phyloP scores from a whole-genome alignment of 2,113 vertebrate species.

The Upupa epops region DNA sequence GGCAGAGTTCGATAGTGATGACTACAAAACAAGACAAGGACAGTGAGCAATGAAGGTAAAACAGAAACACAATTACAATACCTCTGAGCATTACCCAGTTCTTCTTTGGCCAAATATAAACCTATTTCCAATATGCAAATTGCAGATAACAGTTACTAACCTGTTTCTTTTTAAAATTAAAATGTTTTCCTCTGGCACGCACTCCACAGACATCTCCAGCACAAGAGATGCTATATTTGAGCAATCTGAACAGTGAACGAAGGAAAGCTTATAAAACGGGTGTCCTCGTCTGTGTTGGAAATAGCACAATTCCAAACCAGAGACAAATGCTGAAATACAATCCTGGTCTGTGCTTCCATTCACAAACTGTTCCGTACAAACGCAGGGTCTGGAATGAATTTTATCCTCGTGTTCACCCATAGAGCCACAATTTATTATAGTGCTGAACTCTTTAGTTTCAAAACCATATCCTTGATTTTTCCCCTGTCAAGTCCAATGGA shows the following conservation, averaged over 20 bases:
- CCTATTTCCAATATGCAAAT: not conserved
- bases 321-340: slow-evolving; percentile 41
- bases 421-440: slow-evolving; percentile 39
- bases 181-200: not conserved
- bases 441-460: slow-evolving; percentile 41
- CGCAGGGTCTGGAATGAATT: slow-evolving; percentile 41
- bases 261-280: slow-evolving; percentile 25
- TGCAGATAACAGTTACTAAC: not conserved
- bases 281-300: not conserved
- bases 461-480: slow-evolving; percentile 33
- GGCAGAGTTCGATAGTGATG: not conserved
- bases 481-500: slow-evolving; percentile 25
- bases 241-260: slow-evolving; percentile 11
- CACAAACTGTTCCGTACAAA: slow-evolving; percentile 44
- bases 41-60: not conserved
- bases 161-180: not conserved
- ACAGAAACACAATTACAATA: not conserved
- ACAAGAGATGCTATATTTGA: not conserved
- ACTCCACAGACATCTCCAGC: not conserved
- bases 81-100: not conserved
- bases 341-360: slow-evolving; percentile 25
- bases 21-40: not conserved
- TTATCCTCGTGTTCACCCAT: slow-evolving; percentile 23
- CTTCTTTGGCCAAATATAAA: not conserved
- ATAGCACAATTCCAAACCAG: slow-evolving; percentile 24